Evolutionary conservation across 1,140 invertebrate genomes (phyloP).

Genomic region (Neelides sp.): DNA sequence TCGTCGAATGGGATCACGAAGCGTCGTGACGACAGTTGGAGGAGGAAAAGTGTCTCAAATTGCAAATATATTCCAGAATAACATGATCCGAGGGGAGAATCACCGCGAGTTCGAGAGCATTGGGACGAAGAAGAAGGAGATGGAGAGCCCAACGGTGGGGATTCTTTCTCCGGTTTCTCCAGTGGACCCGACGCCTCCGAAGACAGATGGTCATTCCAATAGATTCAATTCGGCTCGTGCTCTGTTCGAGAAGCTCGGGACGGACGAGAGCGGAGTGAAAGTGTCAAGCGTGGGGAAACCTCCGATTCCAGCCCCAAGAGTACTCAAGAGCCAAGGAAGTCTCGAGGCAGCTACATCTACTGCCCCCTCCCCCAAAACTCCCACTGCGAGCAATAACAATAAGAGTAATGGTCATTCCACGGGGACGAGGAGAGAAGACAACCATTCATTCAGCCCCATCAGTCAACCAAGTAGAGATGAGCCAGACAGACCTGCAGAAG

Average conservation of each 20-base stretch:
- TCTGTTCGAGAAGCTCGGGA: conserved; percentile 80
- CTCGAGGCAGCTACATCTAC: too few relatives aligned
- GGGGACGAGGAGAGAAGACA: neutral
- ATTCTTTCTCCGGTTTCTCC: conserved; percentile 9
- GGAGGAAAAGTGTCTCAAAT: conserved; percentile 80
- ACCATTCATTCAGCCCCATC: neutral
- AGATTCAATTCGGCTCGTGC: conserved; percentile 84
- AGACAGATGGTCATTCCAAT: conserved; percentile 74
- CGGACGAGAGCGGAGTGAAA: conserved; percentile 45
- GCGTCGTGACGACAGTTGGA: conserved; percentile 33
- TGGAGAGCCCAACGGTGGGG: too few relatives aligned
- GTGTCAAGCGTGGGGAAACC: neutral
- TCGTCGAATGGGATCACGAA: conserved; percentile 2
- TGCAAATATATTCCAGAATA: conserved; percentile 67
- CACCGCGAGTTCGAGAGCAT: conserved; percentile 39
- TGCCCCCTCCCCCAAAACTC: neutral
- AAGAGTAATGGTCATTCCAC: neutral
- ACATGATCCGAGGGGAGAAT: conserved; percentile 30
- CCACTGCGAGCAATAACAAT: neutral
- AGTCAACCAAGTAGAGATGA: neutral
- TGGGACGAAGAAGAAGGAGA: too few relatives aligned
- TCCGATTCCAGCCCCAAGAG: neutral
- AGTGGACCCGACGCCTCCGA: conserved; percentile 47
- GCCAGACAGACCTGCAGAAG: neutral
- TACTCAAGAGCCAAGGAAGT: neutral